Evolutionary conservation across 1,140 invertebrate genomes (phyloP).

Genomic region (Melitaea cinxia): DNA sequence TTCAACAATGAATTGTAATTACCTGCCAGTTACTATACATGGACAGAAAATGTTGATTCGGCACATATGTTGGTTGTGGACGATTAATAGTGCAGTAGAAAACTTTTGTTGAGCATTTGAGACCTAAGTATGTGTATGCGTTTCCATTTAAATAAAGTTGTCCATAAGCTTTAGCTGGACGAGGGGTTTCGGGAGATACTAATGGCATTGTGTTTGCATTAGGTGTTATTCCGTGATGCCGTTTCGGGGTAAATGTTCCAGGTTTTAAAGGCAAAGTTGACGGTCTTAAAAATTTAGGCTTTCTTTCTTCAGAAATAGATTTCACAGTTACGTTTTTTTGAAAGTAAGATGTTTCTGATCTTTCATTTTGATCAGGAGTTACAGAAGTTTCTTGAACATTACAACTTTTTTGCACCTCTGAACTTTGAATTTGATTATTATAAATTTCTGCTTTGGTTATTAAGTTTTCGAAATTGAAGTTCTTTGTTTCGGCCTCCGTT

Average conservation of each 20-base stretch:
- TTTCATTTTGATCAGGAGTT: slow-evolving; percentile 56
- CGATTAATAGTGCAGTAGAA: slow-evolving; percentile 96
- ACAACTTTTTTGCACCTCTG: slow-evolving; percentile 67
- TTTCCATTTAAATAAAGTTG: slow-evolving; percentile 94
- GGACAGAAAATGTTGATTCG: slow-evolving; percentile 93
- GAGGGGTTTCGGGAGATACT: slow-evolving; percentile 94
- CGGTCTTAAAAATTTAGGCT: slow-evolving; percentile 88
- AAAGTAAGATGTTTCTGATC: slow-evolving; percentile 78
- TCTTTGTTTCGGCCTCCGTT: slow-evolving; percentile 70
- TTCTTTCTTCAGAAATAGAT: slow-evolving; percentile 60
- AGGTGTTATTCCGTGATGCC: slow-evolving; percentile 88
- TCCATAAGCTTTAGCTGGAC: slow-evolving; percentile 93
- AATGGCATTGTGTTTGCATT: slow-evolving; percentile 89
- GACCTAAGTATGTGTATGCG: slow-evolving; percentile 94
- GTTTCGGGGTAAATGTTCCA: slow-evolving; percentile 89
- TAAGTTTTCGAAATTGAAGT: slow-evolving; percentile 83
- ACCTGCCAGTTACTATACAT: slow-evolving; percentile 99
- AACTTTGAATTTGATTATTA: slow-evolving; percentile 76
- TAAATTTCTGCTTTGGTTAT: slow-evolving; percentile 81
- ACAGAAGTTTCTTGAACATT: slow-evolving; percentile 51
- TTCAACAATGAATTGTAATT: slow-evolving; percentile 43
- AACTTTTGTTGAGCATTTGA: slow-evolving; percentile 94
- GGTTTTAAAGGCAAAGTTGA: slow-evolving; percentile 91
- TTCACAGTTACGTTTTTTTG: slow-evolving; percentile 65
- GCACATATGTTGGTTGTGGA: slow-evolving; percentile 97